Percentiles rank a stretch among this genome's conserved stretches.
Evolutionary conservation across 2,797 vertebrate genomes (phyloP).

Genomic region (Tokudaia muenninki): DNA sequence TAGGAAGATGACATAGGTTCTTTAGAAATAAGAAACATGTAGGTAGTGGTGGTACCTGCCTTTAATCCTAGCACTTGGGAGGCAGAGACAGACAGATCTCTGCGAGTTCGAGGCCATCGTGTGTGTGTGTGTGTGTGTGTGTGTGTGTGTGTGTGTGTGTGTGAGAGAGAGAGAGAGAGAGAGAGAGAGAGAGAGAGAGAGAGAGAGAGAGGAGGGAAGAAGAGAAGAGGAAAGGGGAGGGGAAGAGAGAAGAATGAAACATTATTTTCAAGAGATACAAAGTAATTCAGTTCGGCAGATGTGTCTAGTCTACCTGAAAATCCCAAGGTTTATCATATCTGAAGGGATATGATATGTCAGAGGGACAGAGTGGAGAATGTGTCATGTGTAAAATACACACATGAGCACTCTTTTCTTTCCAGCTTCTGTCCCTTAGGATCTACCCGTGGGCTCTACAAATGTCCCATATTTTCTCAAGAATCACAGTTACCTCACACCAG

Average conservation of each 20-base stretch:
- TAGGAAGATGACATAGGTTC: neutral
- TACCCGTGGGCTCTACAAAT: neutral
- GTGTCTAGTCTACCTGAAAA: neutral
- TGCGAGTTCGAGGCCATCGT: neutral
- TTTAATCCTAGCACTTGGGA: neutral
- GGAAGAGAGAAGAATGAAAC: neutral
- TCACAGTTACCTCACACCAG: neutral
- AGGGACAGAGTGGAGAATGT: neutral
- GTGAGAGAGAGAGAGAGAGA: too few species aligned
- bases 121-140: too few species aligned
- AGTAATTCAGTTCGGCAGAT: neutral
- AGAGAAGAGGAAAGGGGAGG: too few species aligned
- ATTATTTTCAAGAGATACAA: neutral
- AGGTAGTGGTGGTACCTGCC: neutral
- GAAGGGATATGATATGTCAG: neutral
- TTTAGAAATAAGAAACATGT: neutral
- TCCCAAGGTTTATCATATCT: neutral
- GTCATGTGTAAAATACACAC: neutral
- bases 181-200: too few species aligned
- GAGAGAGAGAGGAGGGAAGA: fast-evolving
- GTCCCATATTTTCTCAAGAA: neutral
- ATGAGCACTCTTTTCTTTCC: neutral
- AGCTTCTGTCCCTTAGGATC: neutral
- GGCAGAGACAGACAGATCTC: neutral
- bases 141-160: too few species aligned